Evolutionary conservation across 2,888 invertebrate species (phyloP), one percentile per base, ranked within the genome.

Genomic region (Galeruca laticollis): DNA sequence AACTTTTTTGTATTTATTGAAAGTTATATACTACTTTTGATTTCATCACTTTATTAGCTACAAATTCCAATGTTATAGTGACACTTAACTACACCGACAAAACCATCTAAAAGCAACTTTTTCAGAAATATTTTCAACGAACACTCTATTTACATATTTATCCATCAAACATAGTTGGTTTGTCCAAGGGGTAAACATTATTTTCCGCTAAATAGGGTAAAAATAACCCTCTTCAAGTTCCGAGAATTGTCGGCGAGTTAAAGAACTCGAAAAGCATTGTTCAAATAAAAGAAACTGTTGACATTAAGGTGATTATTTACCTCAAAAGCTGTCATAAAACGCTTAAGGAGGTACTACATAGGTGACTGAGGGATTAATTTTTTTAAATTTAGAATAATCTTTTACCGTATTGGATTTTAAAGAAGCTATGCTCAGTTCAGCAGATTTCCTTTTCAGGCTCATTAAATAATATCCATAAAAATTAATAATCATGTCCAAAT

Each of bases 281-380:
- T n/a, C 56, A 56, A 56, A 61, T 49, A 61, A 61, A 47, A 49
- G 61, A 49, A 33, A 49, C 61, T 49, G 31, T 60, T 60, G 49
- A 61, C 61, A 49, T 33, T 49, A 33, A 61, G 49, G 37, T 61
- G 61, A 61, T 61, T 61, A 61, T 61, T 61, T 31, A 56, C 56
- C 33, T 8, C 56, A 35, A 31, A 35, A 56, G 9, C 56, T 56
- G 56, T 10, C 56, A 56, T 56, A 56, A 56, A 56, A 35, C 35
- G n/a, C 33, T 56, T 56, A 56, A 56, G 56, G 11, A 37, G n/a
- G 52, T 18, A 20, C 9, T 49, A 20, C 18, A 15, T 18, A 9
- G 26, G 13, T 26, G 52, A 11, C 13, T 54, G 9, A 47, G 18
- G 10, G 47, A 18, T 47, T 47, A 18, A 47, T 47, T 18, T 47